Evolutionary conservation across 2,113 vertebrate genomes (phyloP), one percentile per base, ranked within the genome.

Genomic region (Crocuta crocuta): DNA sequence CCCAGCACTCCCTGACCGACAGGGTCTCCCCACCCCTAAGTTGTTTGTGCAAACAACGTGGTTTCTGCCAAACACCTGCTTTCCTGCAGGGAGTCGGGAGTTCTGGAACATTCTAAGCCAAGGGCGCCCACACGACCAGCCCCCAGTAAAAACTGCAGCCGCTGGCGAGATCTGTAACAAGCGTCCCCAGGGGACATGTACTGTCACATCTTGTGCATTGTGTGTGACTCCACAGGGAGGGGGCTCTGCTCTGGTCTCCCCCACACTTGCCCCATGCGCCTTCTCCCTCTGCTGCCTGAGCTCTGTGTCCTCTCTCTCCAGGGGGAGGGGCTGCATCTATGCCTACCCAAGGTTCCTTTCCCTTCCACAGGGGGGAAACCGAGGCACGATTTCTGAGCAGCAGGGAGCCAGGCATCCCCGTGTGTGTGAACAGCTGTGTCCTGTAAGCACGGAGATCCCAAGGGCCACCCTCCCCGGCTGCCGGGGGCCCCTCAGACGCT

Each of bases 241-340:
- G 23, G 10, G 28, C 15, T 48, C 82, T 50, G 35, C 1, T 35
- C 61, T 43, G 58, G 55, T 16, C 10, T 21, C 39, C 39, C 2
- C 10, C 28, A 0, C 2, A 2, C 68, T 23, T 21, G 15, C 55
- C 53, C 66, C 74, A 23, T 1, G 2, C 1, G 4, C 43, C 53
- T 39, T 8, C 13, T 50, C 61, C 48, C 65, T 70, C 39, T 4
- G 24, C 61, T 24, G 31, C 9, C 70, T 15, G 24, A 10, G 79
- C 55, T 35, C 10, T 58, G 0, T 19, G 7, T 45, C 33, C 53
- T 23, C n/a, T 11, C 65, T 26, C 50, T 12, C 2, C 50, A 21
- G 0, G 0, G 0, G 15, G 28, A 10, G 2, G 50, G 1, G 23
- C 55, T 3, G 23, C 3, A 2, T 10, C 35, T 43, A 8, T 1